phyloP scores from a whole-genome alignment of 2,797 vertebrate genomes.

The Uromys caudimaculatus region DNA sequence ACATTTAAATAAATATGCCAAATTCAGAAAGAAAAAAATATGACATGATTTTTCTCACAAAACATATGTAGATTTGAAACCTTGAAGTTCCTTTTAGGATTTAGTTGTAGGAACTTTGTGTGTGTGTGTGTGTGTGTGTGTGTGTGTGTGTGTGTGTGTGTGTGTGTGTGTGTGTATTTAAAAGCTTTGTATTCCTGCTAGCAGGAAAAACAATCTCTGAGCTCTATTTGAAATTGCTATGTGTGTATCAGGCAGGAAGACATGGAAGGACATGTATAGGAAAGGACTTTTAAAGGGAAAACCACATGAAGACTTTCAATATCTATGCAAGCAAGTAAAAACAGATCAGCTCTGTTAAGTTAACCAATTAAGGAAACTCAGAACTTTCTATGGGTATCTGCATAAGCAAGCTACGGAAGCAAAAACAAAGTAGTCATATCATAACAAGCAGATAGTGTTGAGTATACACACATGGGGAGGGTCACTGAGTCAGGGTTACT shows the following conservation, averaged over 20 bases:
- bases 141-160: too few species aligned
- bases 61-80: neutral
- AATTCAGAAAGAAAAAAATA: neutral
- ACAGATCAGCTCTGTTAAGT: neutral
- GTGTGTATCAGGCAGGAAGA: neutral
- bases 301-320: neutral
- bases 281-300: neutral
- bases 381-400: neutral
- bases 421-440: neutral
- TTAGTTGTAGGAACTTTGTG: neutral
- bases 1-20: neutral
- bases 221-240: neutral
- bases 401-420: neutral
- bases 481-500: neutral
- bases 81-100: neutral
- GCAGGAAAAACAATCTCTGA: neutral
- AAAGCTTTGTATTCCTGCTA: neutral
- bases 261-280: neutral
- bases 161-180: too few species aligned
- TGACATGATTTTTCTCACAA: neutral
- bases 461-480: neutral
- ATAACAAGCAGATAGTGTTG: neutral
- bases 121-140: too few species aligned
- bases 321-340: neutral
- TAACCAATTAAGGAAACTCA: neutral